A percentile compares a stretch with the other conserved stretches of the same genome.
phyloP scores from a whole-genome alignment of 2,113 vertebrate species.

The Atlantisia rogersi region DNA sequence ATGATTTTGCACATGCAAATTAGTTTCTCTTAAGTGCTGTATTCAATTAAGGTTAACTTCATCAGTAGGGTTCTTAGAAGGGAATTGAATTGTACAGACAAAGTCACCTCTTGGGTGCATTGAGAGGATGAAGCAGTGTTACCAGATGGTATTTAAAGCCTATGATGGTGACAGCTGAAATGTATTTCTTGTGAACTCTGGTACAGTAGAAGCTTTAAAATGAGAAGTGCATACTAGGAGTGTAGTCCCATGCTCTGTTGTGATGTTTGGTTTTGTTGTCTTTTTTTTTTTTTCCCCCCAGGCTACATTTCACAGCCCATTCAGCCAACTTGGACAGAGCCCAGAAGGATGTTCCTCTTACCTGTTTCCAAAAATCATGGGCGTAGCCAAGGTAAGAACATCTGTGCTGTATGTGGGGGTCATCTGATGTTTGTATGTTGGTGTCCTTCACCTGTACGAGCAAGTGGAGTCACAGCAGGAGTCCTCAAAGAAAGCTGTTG shows the following conservation, averaged over 20 bases:
- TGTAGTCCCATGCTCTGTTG: background rate
- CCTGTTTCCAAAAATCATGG: slow-evolving; percentile 88
- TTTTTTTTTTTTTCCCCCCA: background rate
- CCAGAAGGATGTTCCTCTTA: slow-evolving; percentile 89
- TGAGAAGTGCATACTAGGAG: background rate
- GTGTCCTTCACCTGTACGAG: background rate
- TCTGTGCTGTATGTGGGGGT: background rate
- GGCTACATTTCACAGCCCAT: slow-evolving; percentile 87
- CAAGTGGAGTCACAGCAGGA: background rate
- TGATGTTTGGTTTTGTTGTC: background rate
- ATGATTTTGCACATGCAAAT: background rate
- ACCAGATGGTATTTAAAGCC: background rate
- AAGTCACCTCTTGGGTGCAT: background rate
- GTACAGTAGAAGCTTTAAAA: background rate
- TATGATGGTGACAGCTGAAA: background rate
- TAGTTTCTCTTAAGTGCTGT: background rate
- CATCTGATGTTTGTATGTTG: background rate
- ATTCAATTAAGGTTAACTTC: background rate
- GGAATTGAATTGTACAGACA: background rate
- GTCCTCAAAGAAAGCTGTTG: background rate
- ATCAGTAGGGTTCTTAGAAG: background rate
- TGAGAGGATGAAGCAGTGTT: background rate
- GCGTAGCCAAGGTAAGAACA: slow-evolving; percentile 80
- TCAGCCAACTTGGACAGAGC: slow-evolving; percentile 82
- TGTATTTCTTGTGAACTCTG: background rate